These are phyloP conservation scores for Lophius piscatorius DNA, from an alignment of 2,113 vertebrate genomes.

Conservation along the genomic window DNA sequence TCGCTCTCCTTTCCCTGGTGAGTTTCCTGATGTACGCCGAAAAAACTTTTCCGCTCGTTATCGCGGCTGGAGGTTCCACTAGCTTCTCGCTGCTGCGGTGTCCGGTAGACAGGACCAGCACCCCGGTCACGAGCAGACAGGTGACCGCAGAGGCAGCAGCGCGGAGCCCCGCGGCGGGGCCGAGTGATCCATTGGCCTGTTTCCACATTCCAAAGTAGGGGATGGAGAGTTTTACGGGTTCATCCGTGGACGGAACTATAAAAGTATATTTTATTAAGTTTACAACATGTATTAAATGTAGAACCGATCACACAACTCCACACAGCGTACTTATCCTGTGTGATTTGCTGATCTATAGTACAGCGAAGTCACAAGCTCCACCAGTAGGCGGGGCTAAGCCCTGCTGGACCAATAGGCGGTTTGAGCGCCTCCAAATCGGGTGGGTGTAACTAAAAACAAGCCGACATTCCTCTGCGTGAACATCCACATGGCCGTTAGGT, in stretches of 20 bases:
- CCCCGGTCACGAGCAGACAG: constrained; percentile 78
- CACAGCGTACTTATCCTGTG: too few relatives aligned
- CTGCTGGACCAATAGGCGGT: constrained; percentile 20
- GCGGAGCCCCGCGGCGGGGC: constrained; percentile 66
- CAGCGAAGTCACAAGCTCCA: not conserved
- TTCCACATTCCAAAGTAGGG: constrained; percentile 78
- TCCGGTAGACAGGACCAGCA: constrained; percentile 36
- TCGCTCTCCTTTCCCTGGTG: constrained; percentile 80
- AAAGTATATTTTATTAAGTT: not conserved
- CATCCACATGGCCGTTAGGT: constrained; percentile 1
- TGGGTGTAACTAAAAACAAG: not conserved
- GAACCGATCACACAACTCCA: too few relatives aligned
- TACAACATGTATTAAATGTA: too few relatives aligned
- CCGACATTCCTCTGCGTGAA: too few relatives aligned
- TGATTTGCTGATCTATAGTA: too few relatives aligned
- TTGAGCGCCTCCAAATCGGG: constrained; percentile 46
- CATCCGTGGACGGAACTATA: not conserved
- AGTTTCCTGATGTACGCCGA: constrained; percentile 84
- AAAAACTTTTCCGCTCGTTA: constrained; percentile 60
- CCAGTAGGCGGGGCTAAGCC: constrained; percentile 25
- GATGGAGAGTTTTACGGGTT: not conserved
- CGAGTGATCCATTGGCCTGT: constrained; percentile 72
- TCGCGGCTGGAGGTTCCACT: not conserved
- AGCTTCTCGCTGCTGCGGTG: constrained; percentile 23
- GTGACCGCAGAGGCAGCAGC: constrained; percentile 74